Evolutionary conservation across 2,888 invertebrate genomes (phyloP).

Genomic region (Tupiocoris notatus): DNA sequence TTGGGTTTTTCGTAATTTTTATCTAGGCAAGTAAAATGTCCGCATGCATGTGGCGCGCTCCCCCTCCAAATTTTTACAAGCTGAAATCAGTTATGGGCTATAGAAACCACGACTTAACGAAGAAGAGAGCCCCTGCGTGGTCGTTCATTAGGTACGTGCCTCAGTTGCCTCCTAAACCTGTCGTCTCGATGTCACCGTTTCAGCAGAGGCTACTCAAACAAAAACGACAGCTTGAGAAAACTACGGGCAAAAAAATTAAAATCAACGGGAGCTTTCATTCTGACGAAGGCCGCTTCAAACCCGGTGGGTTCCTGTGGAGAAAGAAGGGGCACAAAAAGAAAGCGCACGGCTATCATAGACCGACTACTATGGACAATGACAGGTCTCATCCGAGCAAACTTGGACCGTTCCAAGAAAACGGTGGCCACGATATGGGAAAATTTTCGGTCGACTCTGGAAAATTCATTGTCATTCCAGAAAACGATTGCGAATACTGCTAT

Average conservation of each 20-base stretch:
- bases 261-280: neutral
- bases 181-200: constrained; percentile 18
- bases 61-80: constrained; percentile 26
- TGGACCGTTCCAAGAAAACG: neutral
- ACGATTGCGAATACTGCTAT: constrained; percentile 12
- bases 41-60: constrained; percentile 3
- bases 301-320: neutral
- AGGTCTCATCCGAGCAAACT: too few relatives aligned
- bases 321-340: neutral
- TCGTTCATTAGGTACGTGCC: constrained; percentile 25
- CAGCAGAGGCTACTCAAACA: neutral
- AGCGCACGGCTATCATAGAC: too few relatives aligned
- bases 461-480: neutral
- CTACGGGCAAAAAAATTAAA: neutral
- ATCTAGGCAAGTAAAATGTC: neutral
- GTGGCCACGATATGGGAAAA: too few relatives aligned
- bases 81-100: constrained; percentile 20
- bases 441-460: neutral
- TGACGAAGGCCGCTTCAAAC: neutral
- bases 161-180: neutral
- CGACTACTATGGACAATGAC: too few relatives aligned
- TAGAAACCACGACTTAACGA: constrained; percentile 30
- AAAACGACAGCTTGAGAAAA: neutral
- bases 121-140: constrained; percentile 32
- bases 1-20: neutral